Conservation (phyloP, 2,797 vertebrate genomes). For the Neosalanx taihuensis region DNA sequence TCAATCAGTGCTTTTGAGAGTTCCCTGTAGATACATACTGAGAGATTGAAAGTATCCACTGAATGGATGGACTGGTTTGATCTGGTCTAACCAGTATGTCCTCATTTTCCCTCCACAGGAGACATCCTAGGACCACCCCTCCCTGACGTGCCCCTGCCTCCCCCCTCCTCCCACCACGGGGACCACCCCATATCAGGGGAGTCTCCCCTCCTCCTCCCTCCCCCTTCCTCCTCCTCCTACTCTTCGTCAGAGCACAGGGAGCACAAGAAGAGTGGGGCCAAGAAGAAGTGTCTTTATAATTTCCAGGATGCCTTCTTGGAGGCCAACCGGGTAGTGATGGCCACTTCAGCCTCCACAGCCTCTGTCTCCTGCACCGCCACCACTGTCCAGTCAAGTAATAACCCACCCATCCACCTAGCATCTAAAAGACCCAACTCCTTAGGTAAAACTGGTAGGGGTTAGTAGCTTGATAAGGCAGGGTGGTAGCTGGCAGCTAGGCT, state of each 20-base stretch:
- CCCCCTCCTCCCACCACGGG: slow-evolving; percentile 37
- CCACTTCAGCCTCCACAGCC: slow-evolving; percentile 91
- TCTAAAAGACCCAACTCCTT: slow-evolving; percentile 87
- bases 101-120: slow-evolving; percentile 62
- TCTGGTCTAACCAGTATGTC: background rate
- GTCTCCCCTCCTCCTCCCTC: slow-evolving; percentile 44
- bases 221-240: slow-evolving; percentile 54
- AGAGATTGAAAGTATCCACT: too few species aligned
- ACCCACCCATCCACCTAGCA: slow-evolving; percentile 84
- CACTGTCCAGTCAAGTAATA: slow-evolving; percentile 92
- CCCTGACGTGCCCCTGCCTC: slow-evolving; percentile 77
- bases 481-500: background rate
- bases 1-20: too few species aligned
- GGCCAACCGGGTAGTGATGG: slow-evolving; percentile 91
- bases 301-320: slow-evolving; percentile 99
- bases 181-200: background rate
- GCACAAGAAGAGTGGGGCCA: slow-evolving; percentile 84
- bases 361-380: slow-evolving; percentile 95
- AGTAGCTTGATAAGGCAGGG: slow-evolving; percentile 26
- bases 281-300: slow-evolving; percentile 98
- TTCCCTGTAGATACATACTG: too few species aligned
- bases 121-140: slow-evolving; percentile 86
- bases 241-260: slow-evolving; percentile 84
- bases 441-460: slow-evolving; percentile 73
- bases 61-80: too few species aligned